A percentile compares a stretch with the other conserved stretches of the same genome.
phyloP scores from a whole-genome alignment of 1,140 invertebrate species.

The Drosophila kanapiae region DNA sequence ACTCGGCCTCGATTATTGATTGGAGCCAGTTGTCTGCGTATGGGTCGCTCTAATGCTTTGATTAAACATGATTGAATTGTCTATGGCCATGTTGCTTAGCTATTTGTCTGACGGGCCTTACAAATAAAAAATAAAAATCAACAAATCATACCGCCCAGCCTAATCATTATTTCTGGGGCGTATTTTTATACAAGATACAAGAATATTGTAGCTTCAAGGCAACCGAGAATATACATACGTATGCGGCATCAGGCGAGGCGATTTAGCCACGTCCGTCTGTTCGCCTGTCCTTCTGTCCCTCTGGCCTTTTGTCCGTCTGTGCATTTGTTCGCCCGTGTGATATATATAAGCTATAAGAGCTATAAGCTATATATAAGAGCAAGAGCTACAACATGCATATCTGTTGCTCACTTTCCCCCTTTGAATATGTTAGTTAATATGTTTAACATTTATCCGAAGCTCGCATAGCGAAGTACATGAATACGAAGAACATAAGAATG shows the following conservation, averaged over 20 bases:
- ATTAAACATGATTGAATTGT: slow-evolving; percentile 82
- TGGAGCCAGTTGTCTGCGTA: slow-evolving; percentile 51
- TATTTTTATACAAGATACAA: too few species aligned
- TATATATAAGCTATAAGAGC: too few species aligned
- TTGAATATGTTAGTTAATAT: background rate
- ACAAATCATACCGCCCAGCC: background rate
- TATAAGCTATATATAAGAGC: too few species aligned
- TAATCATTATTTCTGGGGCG: background rate
- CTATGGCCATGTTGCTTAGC: slow-evolving; percentile 55
- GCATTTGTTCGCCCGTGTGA: too few species aligned
- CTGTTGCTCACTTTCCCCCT: background rate
- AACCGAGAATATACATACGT: too few species aligned
- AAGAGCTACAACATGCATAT: too few species aligned
- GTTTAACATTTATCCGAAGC: background rate
- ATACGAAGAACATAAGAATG: background rate
- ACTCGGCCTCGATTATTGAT: slow-evolving; percentile 64
- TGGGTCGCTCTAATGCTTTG: slow-evolving; percentile 64
- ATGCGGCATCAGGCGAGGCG: too few species aligned
- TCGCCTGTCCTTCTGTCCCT: too few species aligned
- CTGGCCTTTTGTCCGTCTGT: too few species aligned
- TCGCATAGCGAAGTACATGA: background rate
- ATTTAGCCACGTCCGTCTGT: too few species aligned
- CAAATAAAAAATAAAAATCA: slow-evolving; percentile 38
- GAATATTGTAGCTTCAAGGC: too few species aligned
- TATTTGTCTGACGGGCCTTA: slow-evolving; percentile 40